Conservation (phyloP, 2,888 invertebrate genomes). For the Cacoxenus indagator region DNA sequence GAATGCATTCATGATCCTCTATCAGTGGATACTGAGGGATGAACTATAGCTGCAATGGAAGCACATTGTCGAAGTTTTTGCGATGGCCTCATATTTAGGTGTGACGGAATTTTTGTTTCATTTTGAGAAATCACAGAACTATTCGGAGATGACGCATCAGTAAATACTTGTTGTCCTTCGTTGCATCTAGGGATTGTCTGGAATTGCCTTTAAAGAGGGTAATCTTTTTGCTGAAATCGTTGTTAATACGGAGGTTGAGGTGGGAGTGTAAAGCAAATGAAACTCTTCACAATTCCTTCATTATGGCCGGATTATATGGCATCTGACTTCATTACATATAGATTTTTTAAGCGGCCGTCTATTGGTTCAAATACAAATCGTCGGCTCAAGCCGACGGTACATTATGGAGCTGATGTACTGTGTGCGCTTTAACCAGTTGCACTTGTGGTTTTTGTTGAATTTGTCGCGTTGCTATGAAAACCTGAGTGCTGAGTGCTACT, state of each 20-base stretch:
- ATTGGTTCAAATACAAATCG: conserved; percentile 84
- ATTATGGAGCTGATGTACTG: conserved; percentile 77
- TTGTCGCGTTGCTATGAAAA: conserved; percentile 70
- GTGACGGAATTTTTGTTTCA: conserved; percentile 77
- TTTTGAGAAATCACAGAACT: conserved; percentile 78
- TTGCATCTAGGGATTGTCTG: conserved; percentile 81
- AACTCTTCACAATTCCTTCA: too few species aligned
- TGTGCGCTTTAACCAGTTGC: conserved; percentile 82
- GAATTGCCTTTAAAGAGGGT: conserved; percentile 77
- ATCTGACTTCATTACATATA: conserved; percentile 53
- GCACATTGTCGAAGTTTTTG: conserved; percentile 39
- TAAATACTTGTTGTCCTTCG: conserved; percentile 82
- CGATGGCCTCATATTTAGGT: conserved; percentile 55
- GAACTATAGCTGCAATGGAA: conserved; percentile 73
- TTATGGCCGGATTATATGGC: too few species aligned
- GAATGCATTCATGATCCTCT: conserved; percentile 78
- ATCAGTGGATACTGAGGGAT: conserved; percentile 86
- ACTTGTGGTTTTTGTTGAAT: conserved; percentile 84
- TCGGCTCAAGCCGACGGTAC: conserved; percentile 73
- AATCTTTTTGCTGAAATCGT: conserved; percentile 76
- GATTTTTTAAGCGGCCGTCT: conserved; percentile 82
- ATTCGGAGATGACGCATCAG: conserved; percentile 80
- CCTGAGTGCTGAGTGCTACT: conserved; percentile 32
- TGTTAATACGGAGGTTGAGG: conserved; percentile 76
- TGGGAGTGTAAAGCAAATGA: conserved; percentile 11